Evolutionary conservation across 2,888 invertebrate species (phyloP), one percentile per base, ranked within the genome.

Genomic region (Tupiocoris notatus): DNA sequence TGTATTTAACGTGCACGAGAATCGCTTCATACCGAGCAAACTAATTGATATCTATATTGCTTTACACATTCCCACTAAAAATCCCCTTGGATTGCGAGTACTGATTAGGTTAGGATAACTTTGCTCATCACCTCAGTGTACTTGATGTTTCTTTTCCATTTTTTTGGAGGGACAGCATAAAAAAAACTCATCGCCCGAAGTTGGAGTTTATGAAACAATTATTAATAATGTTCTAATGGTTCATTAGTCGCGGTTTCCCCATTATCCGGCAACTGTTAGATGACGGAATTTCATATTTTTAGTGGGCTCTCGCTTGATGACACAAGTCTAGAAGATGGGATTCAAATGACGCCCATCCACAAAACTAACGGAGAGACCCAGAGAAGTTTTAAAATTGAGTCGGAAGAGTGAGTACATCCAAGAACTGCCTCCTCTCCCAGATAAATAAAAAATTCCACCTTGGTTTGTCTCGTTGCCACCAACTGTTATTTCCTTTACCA

Each of bases 231-330:
- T n/a, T n/a, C n/a, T n/a, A n/a, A n/a, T n/a, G n/a, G n/a, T n/a
- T n/a, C n/a, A n/a, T 7, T 39, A 39, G 12, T 39, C 39, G 39
- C 39, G 39, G 39, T 39, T 39, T 39, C 39, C 39, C 39, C 12
- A 39, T 39, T 39, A n/a, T 39, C 6, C 3, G 39, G 39, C 12
- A 12, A 39, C 39, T 39, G n/a, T 39, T 39, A 39, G 70, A 70
- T 70, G 24, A 70, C 70, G 12, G 24, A 59, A 70, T 70, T 70
- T 70, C 70, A 70, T 70, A 70, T 70, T 70, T 70, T 70, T 70
- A 70, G 70, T 70, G 70, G 70, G 70, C 70, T 70, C 70, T 70
- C 70, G 24, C 70, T 70, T 58, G 70, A 70, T 70, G 70, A 70
- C 70, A 70, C 70, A 58, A 70, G 70, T 59, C 59, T 70, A 54